Conservation (phyloP, 2,113 vertebrate species). For the Eclectus roratus region DNA sequence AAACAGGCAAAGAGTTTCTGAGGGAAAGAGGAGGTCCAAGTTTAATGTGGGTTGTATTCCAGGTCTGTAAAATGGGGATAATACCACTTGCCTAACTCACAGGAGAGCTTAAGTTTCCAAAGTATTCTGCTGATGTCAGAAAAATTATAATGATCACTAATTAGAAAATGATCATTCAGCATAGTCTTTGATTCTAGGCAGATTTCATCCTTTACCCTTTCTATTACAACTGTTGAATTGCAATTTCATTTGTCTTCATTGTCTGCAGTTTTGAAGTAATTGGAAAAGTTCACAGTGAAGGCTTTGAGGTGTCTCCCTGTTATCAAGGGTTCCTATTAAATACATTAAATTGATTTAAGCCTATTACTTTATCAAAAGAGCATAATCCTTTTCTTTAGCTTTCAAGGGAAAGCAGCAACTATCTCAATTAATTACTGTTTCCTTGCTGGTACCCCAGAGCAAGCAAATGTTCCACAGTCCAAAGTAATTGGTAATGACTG, state of each 20-base stretch:
- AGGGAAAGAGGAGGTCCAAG: background rate
- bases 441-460: constrained; percentile 58
- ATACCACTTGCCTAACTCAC: background rate
- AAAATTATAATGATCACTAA: constrained; percentile 21
- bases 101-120: background rate
- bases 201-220: constrained; percentile 36
- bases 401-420: constrained; percentile 61
- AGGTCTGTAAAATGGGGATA: background rate
- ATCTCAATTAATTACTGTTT: constrained; percentile 71
- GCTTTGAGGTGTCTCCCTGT: constrained; percentile 21
- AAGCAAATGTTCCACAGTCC: constrained; percentile 50
- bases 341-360: constrained; percentile 53
- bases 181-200: background rate
- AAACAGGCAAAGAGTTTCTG: background rate
- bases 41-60: background rate
- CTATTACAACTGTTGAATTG: constrained; percentile 25
- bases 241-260: constrained; percentile 53
- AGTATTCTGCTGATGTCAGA: background rate
- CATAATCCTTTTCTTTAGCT: constrained; percentile 56
- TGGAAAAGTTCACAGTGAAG: constrained; percentile 43
- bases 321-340: constrained; percentile 51
- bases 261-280: constrained; percentile 48
- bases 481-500: constrained; percentile 49
- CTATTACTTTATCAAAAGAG: constrained; percentile 51
- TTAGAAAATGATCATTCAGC: constrained; percentile 52